phyloP scores from a whole-genome alignment of 1,140 invertebrate genomes.

The Condylostylus longicornis region DNA sequence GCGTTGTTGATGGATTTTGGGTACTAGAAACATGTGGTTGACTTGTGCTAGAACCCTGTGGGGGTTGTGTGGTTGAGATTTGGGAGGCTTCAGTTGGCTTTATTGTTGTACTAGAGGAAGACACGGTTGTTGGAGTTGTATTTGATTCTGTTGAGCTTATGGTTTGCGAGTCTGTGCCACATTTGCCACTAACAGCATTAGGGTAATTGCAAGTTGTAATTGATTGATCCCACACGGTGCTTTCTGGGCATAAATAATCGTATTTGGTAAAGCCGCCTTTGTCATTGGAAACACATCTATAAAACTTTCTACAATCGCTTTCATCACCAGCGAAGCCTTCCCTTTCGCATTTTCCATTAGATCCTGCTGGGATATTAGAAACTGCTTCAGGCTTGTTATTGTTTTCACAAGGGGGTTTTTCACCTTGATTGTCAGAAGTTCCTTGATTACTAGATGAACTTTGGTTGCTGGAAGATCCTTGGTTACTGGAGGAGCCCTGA shows the following conservation, averaged over 20 bases:
- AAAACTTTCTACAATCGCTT: conserved; percentile 49
- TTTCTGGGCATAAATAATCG: conserved; percentile 44
- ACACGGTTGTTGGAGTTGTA: conserved; percentile 3
- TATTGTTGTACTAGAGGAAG: background rate
- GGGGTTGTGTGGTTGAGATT: conserved; percentile 6
- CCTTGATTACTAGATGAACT: conserved; percentile 4
- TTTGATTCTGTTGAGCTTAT: conserved; percentile 12
- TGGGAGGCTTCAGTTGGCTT: conserved; percentile 3
- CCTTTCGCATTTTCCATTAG: conserved; percentile 11
- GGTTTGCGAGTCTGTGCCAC: background rate
- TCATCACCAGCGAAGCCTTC: conserved; percentile 21
- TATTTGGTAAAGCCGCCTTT: conserved; percentile 37
- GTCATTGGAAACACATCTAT: conserved; percentile 46
- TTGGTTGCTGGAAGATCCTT: conserved; percentile 4
- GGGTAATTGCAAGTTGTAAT: conserved; percentile 43
- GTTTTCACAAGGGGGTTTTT: background rate
- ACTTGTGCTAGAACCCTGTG: background rate
- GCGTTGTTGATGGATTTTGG: conserved; percentile 6
- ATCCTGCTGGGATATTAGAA: background rate
- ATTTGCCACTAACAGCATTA: conserved; percentile 19
- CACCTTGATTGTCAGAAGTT: conserved; percentile 5
- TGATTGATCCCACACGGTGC: conserved; percentile 49
- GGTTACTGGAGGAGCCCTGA: conserved; percentile 4
- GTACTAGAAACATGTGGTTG: conserved; percentile 6
- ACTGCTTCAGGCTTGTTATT: background rate